These are phyloP conservation scores for Malurus alboscapulatus DNA, from an alignment of 2,113 vertebrate species.

Conservation along the genomic window DNA sequence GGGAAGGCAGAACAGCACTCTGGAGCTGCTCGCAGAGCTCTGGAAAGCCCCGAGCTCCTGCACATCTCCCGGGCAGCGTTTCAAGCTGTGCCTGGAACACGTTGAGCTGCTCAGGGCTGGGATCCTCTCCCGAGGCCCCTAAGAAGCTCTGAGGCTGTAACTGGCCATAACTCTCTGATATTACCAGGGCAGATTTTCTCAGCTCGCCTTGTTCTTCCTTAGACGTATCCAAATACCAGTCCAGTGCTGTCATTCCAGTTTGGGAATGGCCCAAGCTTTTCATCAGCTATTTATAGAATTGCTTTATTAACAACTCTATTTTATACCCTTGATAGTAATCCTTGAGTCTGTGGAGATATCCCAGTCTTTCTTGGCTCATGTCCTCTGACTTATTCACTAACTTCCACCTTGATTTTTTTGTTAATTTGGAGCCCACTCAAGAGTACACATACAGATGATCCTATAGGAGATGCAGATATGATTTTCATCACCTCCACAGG, in stretches of 20 bases:
- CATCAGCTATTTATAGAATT: neutral
- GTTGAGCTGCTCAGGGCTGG: neutral
- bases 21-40: neutral
- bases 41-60: neutral
- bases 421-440: neutral
- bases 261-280: neutral
- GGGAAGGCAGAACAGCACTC: neutral
- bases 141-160: neutral
- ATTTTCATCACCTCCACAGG: neutral
- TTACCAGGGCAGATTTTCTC: neutral
- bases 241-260: neutral
- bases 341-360: neutral
- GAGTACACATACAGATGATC: neutral
- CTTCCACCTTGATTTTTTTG: neutral
- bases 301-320: neutral
- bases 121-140: neutral
- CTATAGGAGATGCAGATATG: neutral
- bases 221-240: neutral
- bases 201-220: neutral
- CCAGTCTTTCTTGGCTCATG: neutral
- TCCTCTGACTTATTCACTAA: neutral
- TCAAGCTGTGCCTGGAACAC: neutral
- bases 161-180: neutral
- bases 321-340: neutral
- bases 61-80: neutral